Percentiles rank a stretch among this genome's conserved stretches.
phyloP scores from a whole-genome alignment of 2,113 vertebrate species.

The Tupaia chinensis region DNA sequence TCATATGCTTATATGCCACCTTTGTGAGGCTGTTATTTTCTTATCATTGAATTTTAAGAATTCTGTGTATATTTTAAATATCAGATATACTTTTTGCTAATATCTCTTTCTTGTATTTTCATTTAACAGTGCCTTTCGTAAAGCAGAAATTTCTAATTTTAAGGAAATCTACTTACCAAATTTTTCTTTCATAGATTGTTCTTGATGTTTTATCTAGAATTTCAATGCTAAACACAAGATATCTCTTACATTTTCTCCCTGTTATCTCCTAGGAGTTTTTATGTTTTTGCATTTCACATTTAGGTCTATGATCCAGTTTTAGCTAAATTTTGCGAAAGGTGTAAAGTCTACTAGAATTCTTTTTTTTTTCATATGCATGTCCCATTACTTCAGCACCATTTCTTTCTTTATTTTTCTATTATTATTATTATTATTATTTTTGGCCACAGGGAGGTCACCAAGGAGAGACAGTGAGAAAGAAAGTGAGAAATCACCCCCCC shows the following conservation, averaged over 20 bases:
- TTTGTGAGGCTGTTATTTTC: not conserved
- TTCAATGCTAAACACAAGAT: not conserved
- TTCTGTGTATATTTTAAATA: slow-evolving; percentile 20
- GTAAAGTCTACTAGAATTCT: not conserved
- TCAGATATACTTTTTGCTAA: not conserved
- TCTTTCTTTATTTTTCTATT: not conserved
- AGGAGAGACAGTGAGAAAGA: no score
- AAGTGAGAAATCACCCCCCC: no score
- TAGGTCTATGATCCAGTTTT: not conserved
- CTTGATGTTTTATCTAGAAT: slow-evolving; percentile 23
- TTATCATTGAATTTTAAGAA: not conserved
- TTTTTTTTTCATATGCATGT: not conserved
- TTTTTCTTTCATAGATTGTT: slow-evolving; percentile 29
- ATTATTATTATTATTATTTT: no score
- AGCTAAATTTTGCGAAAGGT: not conserved
- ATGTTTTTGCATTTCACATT: slow-evolving; percentile 2
- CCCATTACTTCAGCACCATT: not conserved
- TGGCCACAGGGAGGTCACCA: no score
- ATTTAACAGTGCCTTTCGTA: not conserved
- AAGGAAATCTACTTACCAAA: not conserved
- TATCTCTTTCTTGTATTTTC: not conserved
- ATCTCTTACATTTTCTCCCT: not conserved
- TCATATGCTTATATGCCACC: not conserved
- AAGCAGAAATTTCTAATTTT: not conserved
- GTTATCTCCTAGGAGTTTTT: not conserved